Conservation (phyloP, 2,888 invertebrate species). For the Lamellibrachia columna region DNA sequence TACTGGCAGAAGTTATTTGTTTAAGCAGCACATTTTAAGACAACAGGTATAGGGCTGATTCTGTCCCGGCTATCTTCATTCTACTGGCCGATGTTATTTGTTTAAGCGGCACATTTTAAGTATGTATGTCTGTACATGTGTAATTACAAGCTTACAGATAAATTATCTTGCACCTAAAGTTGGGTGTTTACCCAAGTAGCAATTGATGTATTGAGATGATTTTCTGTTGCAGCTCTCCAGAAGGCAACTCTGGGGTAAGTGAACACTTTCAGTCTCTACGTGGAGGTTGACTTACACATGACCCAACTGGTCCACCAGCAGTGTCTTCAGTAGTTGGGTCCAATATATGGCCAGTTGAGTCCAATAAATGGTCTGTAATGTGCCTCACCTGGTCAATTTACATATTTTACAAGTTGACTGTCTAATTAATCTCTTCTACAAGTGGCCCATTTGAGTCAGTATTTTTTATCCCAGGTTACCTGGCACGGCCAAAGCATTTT, state of each 20-base stretch:
- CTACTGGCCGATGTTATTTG: no score
- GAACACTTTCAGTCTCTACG: neutral
- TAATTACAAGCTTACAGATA: neutral
- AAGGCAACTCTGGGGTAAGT: neutral
- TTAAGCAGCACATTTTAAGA: no score
- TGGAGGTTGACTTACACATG: neutral
- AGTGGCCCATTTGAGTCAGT: neutral
- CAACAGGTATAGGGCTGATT: no score
- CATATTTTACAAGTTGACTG: neutral
- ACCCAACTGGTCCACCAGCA: no score
- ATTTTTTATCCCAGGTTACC: neutral
- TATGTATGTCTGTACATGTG: neutral
- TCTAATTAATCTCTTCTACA: neutral
- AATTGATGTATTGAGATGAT: neutral
- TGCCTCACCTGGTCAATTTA: neutral
- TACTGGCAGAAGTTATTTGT: no score
- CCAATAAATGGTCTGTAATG: no score
- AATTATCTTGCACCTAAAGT: neutral
- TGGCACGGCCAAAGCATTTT: neutral
- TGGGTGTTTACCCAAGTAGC: neutral
- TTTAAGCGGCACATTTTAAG: neutral
- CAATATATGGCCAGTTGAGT: no score
- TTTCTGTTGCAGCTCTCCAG: neutral
- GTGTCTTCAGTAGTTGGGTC: no score
- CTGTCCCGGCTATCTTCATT: no score